Evolutionary conservation across 2,797 vertebrate genomes (phyloP).

Genomic region (Sus cebifrons): DNA sequence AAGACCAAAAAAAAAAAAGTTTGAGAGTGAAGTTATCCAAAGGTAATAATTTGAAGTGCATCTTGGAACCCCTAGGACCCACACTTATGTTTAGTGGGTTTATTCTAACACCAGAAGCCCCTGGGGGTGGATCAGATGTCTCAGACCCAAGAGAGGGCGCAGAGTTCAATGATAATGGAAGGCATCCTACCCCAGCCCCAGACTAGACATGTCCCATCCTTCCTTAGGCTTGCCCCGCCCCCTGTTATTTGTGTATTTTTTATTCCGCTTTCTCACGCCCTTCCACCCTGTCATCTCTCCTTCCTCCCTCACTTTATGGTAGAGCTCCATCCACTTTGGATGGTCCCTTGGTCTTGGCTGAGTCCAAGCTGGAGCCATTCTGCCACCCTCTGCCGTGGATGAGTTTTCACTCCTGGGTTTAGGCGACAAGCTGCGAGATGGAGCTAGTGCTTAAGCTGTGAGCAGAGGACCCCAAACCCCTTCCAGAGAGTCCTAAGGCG

Average conservation of each 20-base stretch:
- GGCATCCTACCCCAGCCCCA: background rate
- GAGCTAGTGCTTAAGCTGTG: background rate
- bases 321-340: background rate
- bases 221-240: background rate
- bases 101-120: background rate
- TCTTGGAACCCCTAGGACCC: background rate
- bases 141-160: background rate
- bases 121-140: background rate
- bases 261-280: background rate
- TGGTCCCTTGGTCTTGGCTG: background rate
- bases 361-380: slow-evolving; percentile 51
- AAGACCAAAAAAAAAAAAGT: too few species aligned
- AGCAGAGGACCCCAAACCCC: background rate
- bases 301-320: background rate
- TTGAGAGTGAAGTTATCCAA: background rate
- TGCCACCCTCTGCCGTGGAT: slow-evolving; percentile 63
- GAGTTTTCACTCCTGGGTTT: background rate
- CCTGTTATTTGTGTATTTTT: background rate
- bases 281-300: background rate
- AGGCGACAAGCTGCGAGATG: background rate
- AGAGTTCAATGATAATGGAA: background rate
- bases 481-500: background rate
- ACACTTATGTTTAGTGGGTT: background rate
- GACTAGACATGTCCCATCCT: background rate
- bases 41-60: background rate